Conservation (phyloP, 2,797 vertebrate species). For the Manis javanica region DNA sequence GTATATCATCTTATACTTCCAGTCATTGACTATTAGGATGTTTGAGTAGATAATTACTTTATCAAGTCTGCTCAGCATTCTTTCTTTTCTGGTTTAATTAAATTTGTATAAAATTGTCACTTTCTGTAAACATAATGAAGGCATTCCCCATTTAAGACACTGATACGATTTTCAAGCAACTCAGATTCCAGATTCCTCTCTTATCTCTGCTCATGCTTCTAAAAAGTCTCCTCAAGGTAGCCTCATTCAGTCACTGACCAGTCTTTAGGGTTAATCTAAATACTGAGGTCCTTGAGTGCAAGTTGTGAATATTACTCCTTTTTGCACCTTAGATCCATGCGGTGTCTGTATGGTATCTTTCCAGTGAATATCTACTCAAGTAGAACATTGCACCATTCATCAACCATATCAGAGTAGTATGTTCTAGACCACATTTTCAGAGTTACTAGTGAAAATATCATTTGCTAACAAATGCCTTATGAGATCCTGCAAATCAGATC, state of each 20-base stretch:
- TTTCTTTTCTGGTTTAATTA: slow-evolving; percentile 34
- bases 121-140: not conserved
- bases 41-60: slow-evolving; percentile 4
- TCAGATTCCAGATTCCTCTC: not conserved
- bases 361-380: not conserved
- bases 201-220: not conserved
- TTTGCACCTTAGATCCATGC: not conserved
- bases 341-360: not conserved
- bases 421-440: not conserved
- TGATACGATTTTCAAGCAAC: not conserved
- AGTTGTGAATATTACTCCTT: not conserved
- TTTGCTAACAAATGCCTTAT: not conserved
- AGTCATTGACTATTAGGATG: not conserved
- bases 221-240: not conserved
- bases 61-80: not conserved
- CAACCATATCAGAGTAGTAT: not conserved
- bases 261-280: not conserved
- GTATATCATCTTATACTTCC: not conserved
- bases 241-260: not conserved
- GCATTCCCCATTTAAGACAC: not conserved
- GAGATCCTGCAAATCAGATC: not conserved
- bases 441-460: not conserved
- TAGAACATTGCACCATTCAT: not conserved
- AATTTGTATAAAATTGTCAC: not conserved
- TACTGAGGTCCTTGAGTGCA: not conserved